Evolutionary conservation across 2,797 vertebrate genomes (phyloP), one percentile per base, ranked within the genome.

Genomic region (Gallinago stenura): DNA sequence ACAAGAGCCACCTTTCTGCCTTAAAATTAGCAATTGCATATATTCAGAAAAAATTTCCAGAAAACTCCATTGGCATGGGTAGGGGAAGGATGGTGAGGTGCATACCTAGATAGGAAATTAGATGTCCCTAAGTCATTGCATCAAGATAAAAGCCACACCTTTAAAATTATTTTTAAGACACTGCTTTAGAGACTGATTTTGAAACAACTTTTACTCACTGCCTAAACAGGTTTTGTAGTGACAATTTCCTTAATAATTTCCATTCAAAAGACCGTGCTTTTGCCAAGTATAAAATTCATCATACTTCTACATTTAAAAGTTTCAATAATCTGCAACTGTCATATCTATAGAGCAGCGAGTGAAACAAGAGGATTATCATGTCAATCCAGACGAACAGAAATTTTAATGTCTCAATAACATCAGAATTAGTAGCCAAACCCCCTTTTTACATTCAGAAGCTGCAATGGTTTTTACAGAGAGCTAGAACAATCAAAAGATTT

Each of bases 171-270:
- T 93, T 91, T 84, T 77, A 70, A 93, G 51, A 51, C 76, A 65
- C 4, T 2, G 15, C 37, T 87, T 87, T 79, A 86, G 54, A 89
- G 60, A 88, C 33, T 46, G 46, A 95, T 94, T 95, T 94, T 92
- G 45, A 87, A 95, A 78, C 46, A 71, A 35, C 45, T 81, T 83
- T 90, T 57, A 78, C 31, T 24, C 16, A 20, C 68, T 60, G 51
- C 54, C 64, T 60, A 19, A 92, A 85, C 22, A 50, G n/a, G 26
- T 70, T 66, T 35, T 39, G 7, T 43, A 41, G 41, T 31, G 51
- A 64, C 30, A 51, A 69, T 73, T 90, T 81, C 61, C 83, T 83
- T 61, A 65, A 10, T 26, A 72, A 82, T 53, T 62, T 81, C 82
- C 10, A 71, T 30, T 81, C 33, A 21, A 45, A 62, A 91, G 33